These are phyloP conservation scores for Flabesymbios commensalis DNA, from an alignment of 2,888 invertebrate genomes.

Conservation along the genomic window DNA sequence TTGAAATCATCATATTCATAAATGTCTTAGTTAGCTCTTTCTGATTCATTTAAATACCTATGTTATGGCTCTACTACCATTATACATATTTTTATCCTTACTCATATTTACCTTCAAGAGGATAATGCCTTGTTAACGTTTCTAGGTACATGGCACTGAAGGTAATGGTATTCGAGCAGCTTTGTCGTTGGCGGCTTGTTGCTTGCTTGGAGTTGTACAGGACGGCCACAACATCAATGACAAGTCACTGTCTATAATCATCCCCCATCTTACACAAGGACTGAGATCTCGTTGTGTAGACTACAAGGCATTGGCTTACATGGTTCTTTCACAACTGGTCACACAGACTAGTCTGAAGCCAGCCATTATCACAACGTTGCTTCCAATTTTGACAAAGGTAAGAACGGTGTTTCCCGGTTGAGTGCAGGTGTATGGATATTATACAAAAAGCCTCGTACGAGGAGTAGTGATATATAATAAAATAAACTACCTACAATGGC, in stretches of 20 bases:
- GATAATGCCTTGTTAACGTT: not conserved
- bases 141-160: conserved; percentile 31
- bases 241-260: conserved; percentile 73
- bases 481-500: too few relatives aligned
- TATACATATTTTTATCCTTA: too few relatives aligned
- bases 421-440: too few relatives aligned
- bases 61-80: too few relatives aligned
- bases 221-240: conserved; percentile 43
- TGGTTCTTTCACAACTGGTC: conserved; percentile 74
- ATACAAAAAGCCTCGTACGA: too few relatives aligned
- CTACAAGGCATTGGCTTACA: conserved; percentile 75
- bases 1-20: too few relatives aligned
- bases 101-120: not conserved
- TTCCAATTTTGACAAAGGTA: conserved; percentile 68
- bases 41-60: too few relatives aligned
- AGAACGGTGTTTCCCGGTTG: conserved; percentile 17
- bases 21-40: too few relatives aligned
- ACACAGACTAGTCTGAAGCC: conserved; percentile 69
- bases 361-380: conserved; percentile 68
- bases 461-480: too few relatives aligned
- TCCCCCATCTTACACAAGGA: conserved; percentile 75
- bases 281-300: conserved; percentile 72
- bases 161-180: conserved; percentile 68
- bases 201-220: conserved; percentile 72
- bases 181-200: conserved; percentile 80